phyloP scores from a whole-genome alignment of 2,888 invertebrate species.

The Galerucella pusilla region DNA sequence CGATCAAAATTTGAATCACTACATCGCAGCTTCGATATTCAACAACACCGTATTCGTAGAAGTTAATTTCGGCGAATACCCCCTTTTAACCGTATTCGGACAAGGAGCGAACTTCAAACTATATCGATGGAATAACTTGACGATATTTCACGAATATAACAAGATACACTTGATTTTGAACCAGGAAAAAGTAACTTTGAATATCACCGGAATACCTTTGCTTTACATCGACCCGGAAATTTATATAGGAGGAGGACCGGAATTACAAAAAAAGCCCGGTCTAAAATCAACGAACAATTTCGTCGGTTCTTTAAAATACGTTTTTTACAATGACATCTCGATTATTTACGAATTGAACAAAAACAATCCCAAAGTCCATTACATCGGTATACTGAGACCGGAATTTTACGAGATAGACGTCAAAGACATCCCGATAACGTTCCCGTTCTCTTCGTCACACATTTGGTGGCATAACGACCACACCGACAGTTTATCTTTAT shows the following conservation, averaged over 20 bases:
- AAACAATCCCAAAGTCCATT: constrained; percentile 80
- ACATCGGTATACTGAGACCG: constrained; percentile 74
- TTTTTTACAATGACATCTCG: constrained; percentile 93
- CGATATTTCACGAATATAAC: constrained; percentile 83
- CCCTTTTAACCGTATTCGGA: constrained; percentile 75
- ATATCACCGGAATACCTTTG: constrained; percentile 78
- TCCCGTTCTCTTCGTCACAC: constrained; percentile 90
- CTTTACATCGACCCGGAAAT: constrained; percentile 94
- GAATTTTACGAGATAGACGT: constrained; percentile 87
- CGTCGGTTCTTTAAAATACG: constrained; percentile 88
- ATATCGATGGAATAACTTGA: constrained; percentile 87
- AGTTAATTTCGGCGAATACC: constrained; percentile 87
- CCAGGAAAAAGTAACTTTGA: constrained; percentile 75
- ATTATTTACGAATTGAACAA: constrained; percentile 89
- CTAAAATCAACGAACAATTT: constrained; percentile 67
- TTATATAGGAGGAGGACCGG: constrained; percentile 83
- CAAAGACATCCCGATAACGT: constrained; percentile 89
- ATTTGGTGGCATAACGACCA: constrained; percentile 89
- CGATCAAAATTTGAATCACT: constrained; percentile 87
- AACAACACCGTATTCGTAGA: constrained; percentile 87
- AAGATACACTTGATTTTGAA: constrained; percentile 82
- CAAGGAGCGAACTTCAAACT: constrained; percentile 75
- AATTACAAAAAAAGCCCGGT: constrained; percentile 84
- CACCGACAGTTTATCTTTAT: constrained; percentile 78
- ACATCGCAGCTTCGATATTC: constrained; percentile 87